Evolutionary conservation across 2,888 invertebrate species (phyloP), one percentile per base, ranked within the genome.

Genomic region (Drosophila picticornis): DNA sequence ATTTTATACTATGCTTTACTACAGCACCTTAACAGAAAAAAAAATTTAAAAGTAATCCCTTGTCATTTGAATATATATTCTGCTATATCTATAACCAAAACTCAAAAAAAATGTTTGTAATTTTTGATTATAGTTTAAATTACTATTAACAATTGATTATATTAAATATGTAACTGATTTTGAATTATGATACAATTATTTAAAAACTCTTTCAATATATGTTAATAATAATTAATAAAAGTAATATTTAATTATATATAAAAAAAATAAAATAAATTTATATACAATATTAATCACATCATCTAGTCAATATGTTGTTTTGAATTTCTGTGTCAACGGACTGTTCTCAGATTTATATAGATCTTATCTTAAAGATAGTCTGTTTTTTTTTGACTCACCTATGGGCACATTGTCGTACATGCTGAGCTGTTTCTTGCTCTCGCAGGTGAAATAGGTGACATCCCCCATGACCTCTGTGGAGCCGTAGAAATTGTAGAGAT

Each of bases 381-480:
- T 3, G 1, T 5, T 7, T 25, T 5, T 7, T 25, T 34, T 0
- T 43, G 40, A 91, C 94, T 94, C 93, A 96, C 97, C 97, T 80
- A 98, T 97, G 2, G 98, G 97, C 58, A 98, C 95, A 81, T 96
- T 96, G 11, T 95, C 95, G 66, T 94, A 94, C 67, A 94, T 92
- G 72, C 95, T 94, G 69, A 97, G 87, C 77, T 96, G 96, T 6
- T 94, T 94, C 19, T 93, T 90, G 58, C 94, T 94, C 68, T 94
- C 95, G 83, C 97, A 94, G 0, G 96, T 94, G 82, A 96, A 96
- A 88, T 95, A 97, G 0, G 97, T 97, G 3, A 98, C 97, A 91
- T 98, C 98, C 0, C 97, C 98, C 96, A 98, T 97, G 1, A 97
- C 96, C 92, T 98, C 98, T 0, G 98, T 98, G 79, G 97, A 97